Conservation (phyloP, 2,888 invertebrate genomes). For the Unio pictorum region DNA sequence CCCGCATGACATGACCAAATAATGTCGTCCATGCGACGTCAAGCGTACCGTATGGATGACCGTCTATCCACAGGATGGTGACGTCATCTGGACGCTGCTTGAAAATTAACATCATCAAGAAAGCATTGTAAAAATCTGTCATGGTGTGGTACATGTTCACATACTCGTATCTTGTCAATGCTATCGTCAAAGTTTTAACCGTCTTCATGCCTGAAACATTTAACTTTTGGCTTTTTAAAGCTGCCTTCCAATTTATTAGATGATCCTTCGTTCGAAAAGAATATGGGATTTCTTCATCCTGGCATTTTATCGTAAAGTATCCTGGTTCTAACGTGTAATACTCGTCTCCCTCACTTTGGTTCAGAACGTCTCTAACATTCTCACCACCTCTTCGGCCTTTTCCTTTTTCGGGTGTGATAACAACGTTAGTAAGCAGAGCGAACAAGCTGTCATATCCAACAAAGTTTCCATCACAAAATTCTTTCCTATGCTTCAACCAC, state of each 20-base stretch:
- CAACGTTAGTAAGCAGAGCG: constrained; percentile 30
- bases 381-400: constrained; percentile 45
- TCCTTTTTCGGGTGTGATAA: constrained; percentile 32
- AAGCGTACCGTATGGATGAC: constrained; percentile 63
- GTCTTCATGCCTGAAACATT: constrained; percentile 1
- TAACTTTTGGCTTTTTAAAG: background rate
- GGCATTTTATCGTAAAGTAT: constrained; percentile 48
- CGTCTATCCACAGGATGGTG: constrained; percentile 64
- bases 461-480: constrained; percentile 28
- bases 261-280: constrained; percentile 30
- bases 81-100: constrained; percentile 40
- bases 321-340: constrained; percentile 40
- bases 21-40: constrained; percentile 62
- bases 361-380: constrained; percentile 40
- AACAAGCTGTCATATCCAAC: constrained; percentile 29
- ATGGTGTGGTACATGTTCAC: constrained; percentile 66
- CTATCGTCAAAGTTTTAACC: constrained; percentile 38
- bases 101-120: constrained; percentile 50
- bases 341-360: constrained; percentile 49
- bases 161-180: constrained; percentile 62
- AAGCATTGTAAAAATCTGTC: constrained; percentile 64
- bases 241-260: constrained; percentile 34
- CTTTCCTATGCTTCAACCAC: too few relatives aligned
- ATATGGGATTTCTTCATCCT: constrained; percentile 13
- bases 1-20: constrained; percentile 57